Base-by-base conservation (phyloP, 2,113 vertebrate genomes). In the Proterorhinus semilunaris region DNA sequence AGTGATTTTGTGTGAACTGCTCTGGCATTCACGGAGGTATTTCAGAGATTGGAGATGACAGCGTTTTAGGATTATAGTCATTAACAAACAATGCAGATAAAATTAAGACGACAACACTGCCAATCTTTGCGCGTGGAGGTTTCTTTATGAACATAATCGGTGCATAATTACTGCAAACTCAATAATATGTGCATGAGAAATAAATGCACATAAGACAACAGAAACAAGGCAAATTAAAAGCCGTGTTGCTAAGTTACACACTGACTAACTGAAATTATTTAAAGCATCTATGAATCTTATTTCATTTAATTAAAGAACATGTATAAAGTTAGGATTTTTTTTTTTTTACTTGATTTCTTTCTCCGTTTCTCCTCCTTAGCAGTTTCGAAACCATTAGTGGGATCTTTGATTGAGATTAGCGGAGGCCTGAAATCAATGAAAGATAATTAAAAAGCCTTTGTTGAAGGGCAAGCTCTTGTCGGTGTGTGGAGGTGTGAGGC, bases 361-460 rank as follows among this genome's bases (percentile, higher is more conserved):
- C 69, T 66, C 70, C 50, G 17, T 75, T 71, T 75, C 69, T 64
- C 59, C 66, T 70, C 76, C 63, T 71, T 59, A 74, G 66, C 78
- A 63, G 64, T 83, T 88, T 80, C 77, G 73, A 88, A 80, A 83
- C 88, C 84, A 93, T 92, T 91, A 91, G 86, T 51, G n/a, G 83
- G 81, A 88, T 91, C 89, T 92, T 92, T 91, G 86, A 92, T 85
- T 75, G 77, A 89, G 90, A 91, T 89, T 83, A 90, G 82, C 80
- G 79, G 74, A 87, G 79, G 79, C 69, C 63, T 74, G 77, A 86
- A 90, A 91, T 93, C 89, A 92, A 92, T 91, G 91, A 87, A 84
- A 91, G 88, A 88, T 91, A 91, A 93, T 92, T 91, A 91, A 90
- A 91, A 89, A 81, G 85, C 83, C 80, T 90, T 90, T 91, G 87